These are phyloP conservation scores for Notodonta dromedarius DNA, from an alignment of 2,888 invertebrate genomes.

Conservation along the genomic window DNA sequence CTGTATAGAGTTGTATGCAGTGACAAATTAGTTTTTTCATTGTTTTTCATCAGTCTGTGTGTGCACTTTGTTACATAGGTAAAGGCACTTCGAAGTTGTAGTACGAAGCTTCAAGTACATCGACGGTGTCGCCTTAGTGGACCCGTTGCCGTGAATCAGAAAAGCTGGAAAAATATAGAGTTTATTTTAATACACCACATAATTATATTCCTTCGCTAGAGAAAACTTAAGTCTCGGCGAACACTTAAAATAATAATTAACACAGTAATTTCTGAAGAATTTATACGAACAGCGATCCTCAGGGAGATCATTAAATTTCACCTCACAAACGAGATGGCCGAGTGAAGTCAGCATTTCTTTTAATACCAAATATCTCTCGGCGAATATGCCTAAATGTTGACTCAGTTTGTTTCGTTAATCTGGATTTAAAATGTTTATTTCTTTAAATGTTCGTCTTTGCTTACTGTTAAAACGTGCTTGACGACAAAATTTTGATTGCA, in stretches of 20 bases:
- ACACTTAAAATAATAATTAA: constrained; percentile 22
- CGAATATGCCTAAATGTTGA: not conserved
- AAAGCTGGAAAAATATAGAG: too few species aligned
- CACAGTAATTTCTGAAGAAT: constrained; percentile 15
- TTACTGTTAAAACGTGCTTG: too few species aligned
- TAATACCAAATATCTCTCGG: constrained; percentile 5
- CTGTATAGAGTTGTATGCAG: too few species aligned
- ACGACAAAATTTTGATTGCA: too few species aligned
- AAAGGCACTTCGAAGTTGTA: too few species aligned
- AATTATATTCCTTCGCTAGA: not conserved
- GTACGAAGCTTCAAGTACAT: too few species aligned
- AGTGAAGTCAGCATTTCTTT: constrained; percentile 16
- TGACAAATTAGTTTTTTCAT: too few species aligned
- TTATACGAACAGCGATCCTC: constrained; percentile 15
- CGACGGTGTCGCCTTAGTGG: too few species aligned
- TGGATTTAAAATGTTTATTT: not conserved
- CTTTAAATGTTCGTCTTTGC: too few species aligned
- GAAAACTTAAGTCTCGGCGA: not conserved
- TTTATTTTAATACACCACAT: not conserved
- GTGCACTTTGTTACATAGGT: too few species aligned
- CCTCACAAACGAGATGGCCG: constrained; percentile 13
- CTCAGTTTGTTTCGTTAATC: not conserved
- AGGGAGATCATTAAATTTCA: constrained; percentile 34
- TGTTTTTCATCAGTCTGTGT: too few species aligned
- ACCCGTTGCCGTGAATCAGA: too few species aligned